These are phyloP conservation scores for Heterodera carotae DNA, from an alignment of 1,140 invertebrate species.

Conservation along the genomic window DNA sequence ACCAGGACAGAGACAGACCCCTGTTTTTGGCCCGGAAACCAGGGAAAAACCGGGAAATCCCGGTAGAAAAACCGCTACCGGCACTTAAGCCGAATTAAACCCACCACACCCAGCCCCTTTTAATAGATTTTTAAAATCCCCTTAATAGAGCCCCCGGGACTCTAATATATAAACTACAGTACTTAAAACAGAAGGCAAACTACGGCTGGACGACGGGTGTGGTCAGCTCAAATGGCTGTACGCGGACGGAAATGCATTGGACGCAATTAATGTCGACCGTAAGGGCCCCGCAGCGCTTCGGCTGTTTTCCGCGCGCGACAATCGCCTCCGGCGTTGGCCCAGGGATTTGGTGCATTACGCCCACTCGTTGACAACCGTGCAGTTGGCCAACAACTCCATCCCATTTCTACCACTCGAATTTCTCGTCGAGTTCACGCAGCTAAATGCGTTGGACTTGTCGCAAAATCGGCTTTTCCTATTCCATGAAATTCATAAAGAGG, in stretches of 20 bases:
- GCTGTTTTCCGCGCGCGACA: constrained; percentile 33
- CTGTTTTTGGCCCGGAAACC: too few relatives aligned
- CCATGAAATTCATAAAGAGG: background rate
- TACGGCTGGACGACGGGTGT: constrained; percentile 19
- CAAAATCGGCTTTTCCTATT: background rate
- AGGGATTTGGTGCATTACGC: constrained; percentile 10
- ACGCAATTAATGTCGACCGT: constrained; percentile 11
- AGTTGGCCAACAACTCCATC: constrained; percentile 32
- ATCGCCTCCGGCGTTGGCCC: constrained; percentile 36
- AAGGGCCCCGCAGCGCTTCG: constrained; percentile 8
- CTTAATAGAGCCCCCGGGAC: too few relatives aligned
- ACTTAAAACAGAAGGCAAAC: background rate
- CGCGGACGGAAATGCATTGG: constrained; percentile 36
- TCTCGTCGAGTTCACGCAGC: constrained; percentile 38
- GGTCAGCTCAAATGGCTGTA: constrained; percentile 42
- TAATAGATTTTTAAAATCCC: too few relatives aligned
- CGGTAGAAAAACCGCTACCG: too few relatives aligned
- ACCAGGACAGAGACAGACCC: too few relatives aligned
- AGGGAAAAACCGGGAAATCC: too few relatives aligned
- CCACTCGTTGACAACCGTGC: constrained; percentile 10
- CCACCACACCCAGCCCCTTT: too few relatives aligned
- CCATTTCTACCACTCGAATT: constrained; percentile 14
- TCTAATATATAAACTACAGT: too few relatives aligned
- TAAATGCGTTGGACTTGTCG: constrained; percentile 35
- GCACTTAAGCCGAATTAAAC: too few relatives aligned